Conservation (phyloP, 2,888 invertebrate genomes). For the Coelogynopora nodosa region DNA sequence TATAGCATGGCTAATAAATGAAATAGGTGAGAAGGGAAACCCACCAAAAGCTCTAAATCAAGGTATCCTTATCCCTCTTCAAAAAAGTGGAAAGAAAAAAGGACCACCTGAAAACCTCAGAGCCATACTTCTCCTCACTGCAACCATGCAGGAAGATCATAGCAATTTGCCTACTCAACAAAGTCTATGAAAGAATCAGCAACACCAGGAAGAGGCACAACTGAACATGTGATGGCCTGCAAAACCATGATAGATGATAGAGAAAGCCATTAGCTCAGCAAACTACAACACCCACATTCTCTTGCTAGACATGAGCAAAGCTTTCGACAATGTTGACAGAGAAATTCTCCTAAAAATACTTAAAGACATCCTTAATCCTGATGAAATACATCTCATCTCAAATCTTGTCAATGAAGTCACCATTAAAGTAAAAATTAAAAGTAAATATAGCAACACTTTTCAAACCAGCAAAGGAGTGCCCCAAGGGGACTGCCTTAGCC, state of each 20-base stretch:
- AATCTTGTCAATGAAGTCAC: slow-evolving; percentile 1
- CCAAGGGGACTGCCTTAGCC: slow-evolving; percentile 43
- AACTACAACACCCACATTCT: neutral
- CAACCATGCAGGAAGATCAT: neutral
- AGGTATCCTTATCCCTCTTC: slow-evolving; percentile 14
- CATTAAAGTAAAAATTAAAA: neutral
- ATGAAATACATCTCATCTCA: neutral
- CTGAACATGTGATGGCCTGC: neutral
- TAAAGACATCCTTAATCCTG: neutral
- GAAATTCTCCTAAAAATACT: neutral
- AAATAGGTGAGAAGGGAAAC: neutral
- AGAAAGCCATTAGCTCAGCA: slow-evolving; percentile 3
- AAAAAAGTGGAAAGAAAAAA: neutral
- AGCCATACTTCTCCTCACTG: neutral
- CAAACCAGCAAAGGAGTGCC: slow-evolving; percentile 40
- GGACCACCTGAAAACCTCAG: slow-evolving; percentile 10
- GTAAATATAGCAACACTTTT: neutral
- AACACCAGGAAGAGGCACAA: neutral
- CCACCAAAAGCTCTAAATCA: neutral
- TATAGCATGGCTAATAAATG: slow-evolving; percentile 6
- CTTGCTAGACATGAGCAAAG: slow-evolving; percentile 6
- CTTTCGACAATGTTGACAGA: neutral
- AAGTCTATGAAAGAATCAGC: neutral
- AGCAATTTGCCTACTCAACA: neutral
- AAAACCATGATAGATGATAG: neutral